Evolutionary conservation across 1,140 invertebrate genomes (phyloP).

Genomic region (Scaptomyza hsui): DNA sequence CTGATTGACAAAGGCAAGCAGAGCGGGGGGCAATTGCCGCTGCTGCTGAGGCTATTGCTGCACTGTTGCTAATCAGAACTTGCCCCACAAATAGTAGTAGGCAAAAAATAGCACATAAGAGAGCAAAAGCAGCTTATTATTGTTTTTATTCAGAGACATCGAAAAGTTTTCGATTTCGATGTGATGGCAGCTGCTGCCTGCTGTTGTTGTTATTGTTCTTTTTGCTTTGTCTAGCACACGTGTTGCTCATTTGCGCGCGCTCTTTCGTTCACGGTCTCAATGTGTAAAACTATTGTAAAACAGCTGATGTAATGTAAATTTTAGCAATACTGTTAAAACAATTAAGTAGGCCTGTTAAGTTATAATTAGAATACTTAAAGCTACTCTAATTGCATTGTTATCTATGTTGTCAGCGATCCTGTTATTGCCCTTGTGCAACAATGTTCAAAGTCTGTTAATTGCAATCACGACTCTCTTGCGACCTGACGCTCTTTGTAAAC

Average conservation of each 20-base stretch:
- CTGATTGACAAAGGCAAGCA: not conserved
- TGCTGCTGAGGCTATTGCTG: not conserved
- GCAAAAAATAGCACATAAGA: slow-evolving; percentile 53
- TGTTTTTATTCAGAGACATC: slow-evolving; percentile 11
- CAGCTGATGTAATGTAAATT: too few species aligned
- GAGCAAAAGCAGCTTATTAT: slow-evolving; percentile 32
- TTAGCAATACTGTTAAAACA: too few species aligned
- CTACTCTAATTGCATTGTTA: too few species aligned
- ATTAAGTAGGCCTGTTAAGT: too few species aligned
- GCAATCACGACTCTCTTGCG: slow-evolving; percentile 7
- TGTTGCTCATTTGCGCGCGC: not conserved
- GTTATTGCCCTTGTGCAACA: slow-evolving; percentile 9
- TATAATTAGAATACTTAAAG: too few species aligned
- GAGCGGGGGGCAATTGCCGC: not conserved
- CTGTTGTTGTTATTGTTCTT: slow-evolving; percentile 1
- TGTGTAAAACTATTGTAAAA: not conserved
- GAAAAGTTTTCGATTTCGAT: slow-evolving; percentile 29
- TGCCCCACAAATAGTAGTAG: slow-evolving; percentile 52
- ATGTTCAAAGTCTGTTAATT: slow-evolving; percentile 21
- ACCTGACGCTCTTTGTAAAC: slow-evolving; percentile 27
- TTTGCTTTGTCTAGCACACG: slow-evolving; percentile 11
- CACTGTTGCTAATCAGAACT: slow-evolving; percentile 72
- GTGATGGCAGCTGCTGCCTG: slow-evolving; percentile 1
- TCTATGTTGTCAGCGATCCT: not conserved
- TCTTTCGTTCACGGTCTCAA: not conserved